A percentile compares a stretch with the other conserved stretches of the same genome.
These are phyloP conservation scores for Ptychobarbus kaznakovi DNA, from an alignment of 2,797 vertebrate genomes.

Conservation along the genomic window DNA sequence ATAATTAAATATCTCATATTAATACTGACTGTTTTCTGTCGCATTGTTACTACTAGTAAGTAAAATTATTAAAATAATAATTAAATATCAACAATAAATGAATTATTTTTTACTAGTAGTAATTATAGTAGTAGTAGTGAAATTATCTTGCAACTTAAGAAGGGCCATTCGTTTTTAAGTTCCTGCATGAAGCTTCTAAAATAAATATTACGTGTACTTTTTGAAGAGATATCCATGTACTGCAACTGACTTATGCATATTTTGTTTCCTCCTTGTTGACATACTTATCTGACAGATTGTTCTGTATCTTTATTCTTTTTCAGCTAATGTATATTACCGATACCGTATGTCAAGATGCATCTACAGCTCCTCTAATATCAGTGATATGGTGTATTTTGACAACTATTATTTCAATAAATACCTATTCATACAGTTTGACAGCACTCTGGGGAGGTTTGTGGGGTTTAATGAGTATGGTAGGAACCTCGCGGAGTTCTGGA, in stretches of 20 bases:
- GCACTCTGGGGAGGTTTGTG: conserved; percentile 56
- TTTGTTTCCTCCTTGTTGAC: neutral
- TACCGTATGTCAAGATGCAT: neutral
- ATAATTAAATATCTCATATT: neutral
- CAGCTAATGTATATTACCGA: conserved; percentile 54
- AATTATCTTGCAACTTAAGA: neutral
- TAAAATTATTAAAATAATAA: neutral
- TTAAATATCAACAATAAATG: neutral
- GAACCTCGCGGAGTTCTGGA: neutral
- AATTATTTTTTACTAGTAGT: neutral
- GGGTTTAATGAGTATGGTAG: conserved; percentile 57
- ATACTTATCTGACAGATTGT: neutral
- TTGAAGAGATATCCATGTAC: neutral
- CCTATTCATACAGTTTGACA: conserved; percentile 57
- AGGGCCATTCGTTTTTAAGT: neutral
- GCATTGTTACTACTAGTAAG: no score
- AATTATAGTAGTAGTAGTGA: neutral
- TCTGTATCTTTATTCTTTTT: neutral
- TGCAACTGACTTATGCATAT: neutral
- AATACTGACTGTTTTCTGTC: neutral
- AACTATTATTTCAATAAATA: conserved; percentile 6
- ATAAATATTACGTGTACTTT: neutral
- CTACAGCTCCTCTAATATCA: conserved; percentile 13
- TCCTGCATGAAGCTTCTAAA: neutral
- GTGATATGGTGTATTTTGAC: conserved; percentile 5